Evolutionary conservation across 2,797 vertebrate species (phyloP).

Genomic region (Erithacus rubecula): DNA sequence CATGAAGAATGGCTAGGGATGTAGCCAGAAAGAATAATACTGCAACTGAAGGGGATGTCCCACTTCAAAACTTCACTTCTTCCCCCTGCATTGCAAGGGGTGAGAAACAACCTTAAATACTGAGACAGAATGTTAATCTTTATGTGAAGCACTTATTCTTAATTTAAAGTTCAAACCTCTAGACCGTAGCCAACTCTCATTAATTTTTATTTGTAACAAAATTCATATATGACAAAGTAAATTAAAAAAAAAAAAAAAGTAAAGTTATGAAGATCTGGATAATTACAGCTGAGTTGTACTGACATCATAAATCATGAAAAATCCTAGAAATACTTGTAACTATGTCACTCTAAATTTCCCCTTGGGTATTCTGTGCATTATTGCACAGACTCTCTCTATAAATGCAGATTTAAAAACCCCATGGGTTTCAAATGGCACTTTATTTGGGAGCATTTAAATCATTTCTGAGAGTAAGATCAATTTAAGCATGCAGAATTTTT

Average conservation of each 20-base stretch:
- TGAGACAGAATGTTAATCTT: background rate
- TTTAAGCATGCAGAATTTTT: slow-evolving; percentile 54
- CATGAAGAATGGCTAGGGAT: background rate
- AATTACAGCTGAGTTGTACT: slow-evolving; percentile 1
- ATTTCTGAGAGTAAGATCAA: slow-evolving; percentile 49
- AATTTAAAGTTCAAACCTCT: slow-evolving; percentile 31
- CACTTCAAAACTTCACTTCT: background rate
- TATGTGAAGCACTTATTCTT: background rate
- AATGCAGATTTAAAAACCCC: slow-evolving; percentile 46
- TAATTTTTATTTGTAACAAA: slow-evolving; percentile 35
- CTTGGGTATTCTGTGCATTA: slow-evolving; percentile 52
- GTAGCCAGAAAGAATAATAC: background rate
- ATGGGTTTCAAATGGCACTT: slow-evolving; percentile 65
- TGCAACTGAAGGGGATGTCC: background rate
- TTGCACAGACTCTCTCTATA: slow-evolving; percentile 52
- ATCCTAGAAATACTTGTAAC: slow-evolving; percentile 56
- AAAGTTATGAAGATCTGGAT: slow-evolving; percentile 20
- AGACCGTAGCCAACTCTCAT: background rate
- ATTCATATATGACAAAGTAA: slow-evolving; percentile 41
- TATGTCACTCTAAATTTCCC: slow-evolving; percentile 61
- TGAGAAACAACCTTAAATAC: background rate
- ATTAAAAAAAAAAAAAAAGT: background rate
- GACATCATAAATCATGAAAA: slow-evolving; percentile 63
- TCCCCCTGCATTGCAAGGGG: background rate
- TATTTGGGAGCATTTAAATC: slow-evolving; percentile 71